A percentile compares a stretch with the other conserved stretches of the same genome.
phyloP scores from a whole-genome alignment of 2,888 invertebrate genomes.

The Cataglyphis livida region DNA sequence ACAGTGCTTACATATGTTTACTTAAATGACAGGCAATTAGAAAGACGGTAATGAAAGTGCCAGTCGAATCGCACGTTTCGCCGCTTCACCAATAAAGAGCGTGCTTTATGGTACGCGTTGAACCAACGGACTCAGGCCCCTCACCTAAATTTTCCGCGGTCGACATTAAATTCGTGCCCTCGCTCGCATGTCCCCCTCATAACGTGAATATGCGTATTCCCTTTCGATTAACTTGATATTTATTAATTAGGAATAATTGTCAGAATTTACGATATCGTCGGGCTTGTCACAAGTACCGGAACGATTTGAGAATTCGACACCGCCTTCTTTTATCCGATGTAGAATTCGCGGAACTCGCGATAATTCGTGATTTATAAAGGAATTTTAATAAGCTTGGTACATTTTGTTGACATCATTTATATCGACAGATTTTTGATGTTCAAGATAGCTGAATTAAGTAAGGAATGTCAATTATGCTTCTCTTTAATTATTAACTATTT shows the following conservation, averaged over 20 bases:
- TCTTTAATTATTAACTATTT: background rate
- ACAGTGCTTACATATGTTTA: constrained; percentile 75
- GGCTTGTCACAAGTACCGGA: constrained; percentile 45
- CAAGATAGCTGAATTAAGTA: background rate
- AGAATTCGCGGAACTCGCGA: constrained; percentile 25
- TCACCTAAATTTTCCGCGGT: constrained; percentile 81
- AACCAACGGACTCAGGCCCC: constrained; percentile 69
- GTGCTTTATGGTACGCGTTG: constrained; percentile 77
- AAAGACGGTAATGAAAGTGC: constrained; percentile 84
- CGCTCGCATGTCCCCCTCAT: constrained; percentile 43
- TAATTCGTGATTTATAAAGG: background rate
- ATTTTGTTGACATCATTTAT: background rate
- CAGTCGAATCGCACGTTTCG: constrained; percentile 81
- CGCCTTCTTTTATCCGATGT: background rate
- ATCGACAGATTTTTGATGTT: background rate
- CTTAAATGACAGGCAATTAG: constrained; percentile 83
- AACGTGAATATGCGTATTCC: constrained; percentile 31
- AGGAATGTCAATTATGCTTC: background rate
- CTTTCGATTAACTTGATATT: constrained; percentile 79
- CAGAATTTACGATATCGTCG: constrained; percentile 81
- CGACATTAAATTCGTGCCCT: constrained; percentile 77
- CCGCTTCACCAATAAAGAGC: constrained; percentile 80
- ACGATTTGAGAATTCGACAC: constrained; percentile 58
- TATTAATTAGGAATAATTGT: constrained; percentile 84
- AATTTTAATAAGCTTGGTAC: background rate